Evolutionary conservation across 1,140 invertebrate genomes (phyloP).

Genomic region (Cylas formicarius): DNA sequence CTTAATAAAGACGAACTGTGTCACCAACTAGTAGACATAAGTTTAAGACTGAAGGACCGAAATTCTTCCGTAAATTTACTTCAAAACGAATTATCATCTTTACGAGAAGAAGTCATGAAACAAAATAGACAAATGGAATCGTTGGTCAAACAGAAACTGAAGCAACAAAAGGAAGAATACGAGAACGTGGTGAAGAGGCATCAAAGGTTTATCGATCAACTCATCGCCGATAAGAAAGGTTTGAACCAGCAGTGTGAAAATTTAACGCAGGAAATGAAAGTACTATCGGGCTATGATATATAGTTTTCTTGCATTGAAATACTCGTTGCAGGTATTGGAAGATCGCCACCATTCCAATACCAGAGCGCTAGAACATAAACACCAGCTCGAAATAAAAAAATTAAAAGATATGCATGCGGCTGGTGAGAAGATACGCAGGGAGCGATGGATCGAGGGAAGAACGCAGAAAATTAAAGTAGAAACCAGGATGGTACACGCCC

Average conservation of each 20-base stretch:
- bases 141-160: slow-evolving; percentile 39
- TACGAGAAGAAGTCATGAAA: slow-evolving; percentile 31
- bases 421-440: slow-evolving; percentile 57
- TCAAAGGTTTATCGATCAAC: slow-evolving; percentile 63
- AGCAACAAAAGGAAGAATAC: slow-evolving; percentile 57
- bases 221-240: slow-evolving; percentile 58
- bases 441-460: slow-evolving; percentile 61
- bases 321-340: slow-evolving; percentile 37
- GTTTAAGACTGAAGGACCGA: slow-evolving; percentile 37
- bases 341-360: slow-evolving; percentile 44
- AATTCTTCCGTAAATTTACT: slow-evolving; percentile 32
- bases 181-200: slow-evolving; percentile 55
- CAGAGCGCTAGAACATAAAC: slow-evolving; percentile 54
- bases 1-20: slow-evolving; percentile 29
- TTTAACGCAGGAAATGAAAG: slow-evolving; percentile 51
- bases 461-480: slow-evolving; percentile 62
- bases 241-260: slow-evolving; percentile 59
- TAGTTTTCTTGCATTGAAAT: background rate
- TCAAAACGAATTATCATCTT: slow-evolving; percentile 33
- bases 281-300: background rate
- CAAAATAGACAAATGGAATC: slow-evolving; percentile 31
- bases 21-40: slow-evolving; percentile 31
- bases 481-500: background rate
- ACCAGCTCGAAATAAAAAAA: slow-evolving; percentile 56
- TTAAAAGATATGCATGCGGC: slow-evolving; percentile 57